Percentiles rank a stretch among this genome's conserved stretches.
Conservation (phyloP, 35 echinoderm and acorn worm species). For the Ptychodera flava region DNA sequence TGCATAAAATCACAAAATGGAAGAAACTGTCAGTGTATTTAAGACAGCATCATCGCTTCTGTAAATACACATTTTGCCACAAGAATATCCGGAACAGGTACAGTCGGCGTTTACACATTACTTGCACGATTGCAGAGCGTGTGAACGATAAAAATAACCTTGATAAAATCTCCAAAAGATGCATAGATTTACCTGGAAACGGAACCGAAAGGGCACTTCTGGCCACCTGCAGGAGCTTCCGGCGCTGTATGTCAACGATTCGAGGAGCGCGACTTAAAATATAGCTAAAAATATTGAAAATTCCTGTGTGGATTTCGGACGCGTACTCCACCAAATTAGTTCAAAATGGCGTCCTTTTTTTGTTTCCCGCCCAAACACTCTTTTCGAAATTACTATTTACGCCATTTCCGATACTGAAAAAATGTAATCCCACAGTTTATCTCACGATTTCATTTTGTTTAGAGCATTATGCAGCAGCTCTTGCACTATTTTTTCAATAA, state of each 20-base stretch:
- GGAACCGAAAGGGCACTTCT: neutral
- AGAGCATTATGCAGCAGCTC: too few relatives aligned
- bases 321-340: slow-evolving; percentile 6
- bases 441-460: too few relatives aligned
- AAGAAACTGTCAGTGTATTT: too few relatives aligned
- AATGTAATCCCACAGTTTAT: neutral
- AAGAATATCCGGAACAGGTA: too few relatives aligned
- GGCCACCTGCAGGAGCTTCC: neutral
- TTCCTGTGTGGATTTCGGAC: neutral
- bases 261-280: neutral
- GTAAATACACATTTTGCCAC: too few relatives aligned
- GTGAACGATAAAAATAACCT: too few relatives aligned
- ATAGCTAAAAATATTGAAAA: neutral
- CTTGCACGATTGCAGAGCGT: too few relatives aligned
- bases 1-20: too few relatives aligned
- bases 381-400: slow-evolving; percentile 27
- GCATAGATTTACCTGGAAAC: neutral
- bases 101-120: too few relatives aligned
- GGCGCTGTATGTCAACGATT: neutral
- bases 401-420: neutral
- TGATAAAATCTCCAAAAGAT: too few relatives aligned
- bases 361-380: slow-evolving; percentile 48
- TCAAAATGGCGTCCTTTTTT: slow-evolving; percentile 43
- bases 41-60: too few relatives aligned
- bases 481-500: too few relatives aligned